phyloP scores from a whole-genome alignment of 92 coral and sea anemone genomes.

The Phenganax stokvisi region DNA sequence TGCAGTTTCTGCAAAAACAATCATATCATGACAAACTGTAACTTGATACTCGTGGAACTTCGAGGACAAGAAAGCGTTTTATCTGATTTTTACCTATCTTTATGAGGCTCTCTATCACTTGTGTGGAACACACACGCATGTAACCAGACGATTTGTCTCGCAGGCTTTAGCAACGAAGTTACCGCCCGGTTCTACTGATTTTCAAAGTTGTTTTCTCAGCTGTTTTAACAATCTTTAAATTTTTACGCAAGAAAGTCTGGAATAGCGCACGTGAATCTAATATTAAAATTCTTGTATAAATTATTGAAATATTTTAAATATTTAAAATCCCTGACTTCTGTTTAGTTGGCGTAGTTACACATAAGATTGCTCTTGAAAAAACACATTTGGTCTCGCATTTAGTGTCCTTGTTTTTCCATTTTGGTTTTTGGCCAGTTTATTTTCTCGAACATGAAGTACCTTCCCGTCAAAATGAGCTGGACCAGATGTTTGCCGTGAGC shows the following conservation, averaged over 20 bases:
- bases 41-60: slow-evolving; percentile 21
- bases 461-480: slow-evolving; percentile 6
- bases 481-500: background rate
- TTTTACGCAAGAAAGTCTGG: background rate
- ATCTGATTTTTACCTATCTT: background rate
- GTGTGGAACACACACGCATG: background rate
- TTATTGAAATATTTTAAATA: too few species aligned
- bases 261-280: background rate
- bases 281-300: background rate
- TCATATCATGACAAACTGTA: slow-evolving; percentile 12
- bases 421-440: background rate
- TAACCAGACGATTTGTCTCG: background rate
- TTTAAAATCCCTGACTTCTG: too few species aligned
- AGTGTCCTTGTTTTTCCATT: background rate
- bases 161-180: background rate
- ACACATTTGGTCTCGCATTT: background rate
- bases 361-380: slow-evolving; percentile 15
- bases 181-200: too few species aligned
- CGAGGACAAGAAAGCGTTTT: background rate
- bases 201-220: background rate
- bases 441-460: background rate
- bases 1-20: slow-evolving; percentile 16
- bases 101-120: background rate
- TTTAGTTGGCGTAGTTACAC: background rate
- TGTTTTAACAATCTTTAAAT: background rate